Evolutionary conservation across 2,888 invertebrate genomes (phyloP), one percentile per base, ranked within the genome.

Genomic region (Cerceris rybyensis): DNA sequence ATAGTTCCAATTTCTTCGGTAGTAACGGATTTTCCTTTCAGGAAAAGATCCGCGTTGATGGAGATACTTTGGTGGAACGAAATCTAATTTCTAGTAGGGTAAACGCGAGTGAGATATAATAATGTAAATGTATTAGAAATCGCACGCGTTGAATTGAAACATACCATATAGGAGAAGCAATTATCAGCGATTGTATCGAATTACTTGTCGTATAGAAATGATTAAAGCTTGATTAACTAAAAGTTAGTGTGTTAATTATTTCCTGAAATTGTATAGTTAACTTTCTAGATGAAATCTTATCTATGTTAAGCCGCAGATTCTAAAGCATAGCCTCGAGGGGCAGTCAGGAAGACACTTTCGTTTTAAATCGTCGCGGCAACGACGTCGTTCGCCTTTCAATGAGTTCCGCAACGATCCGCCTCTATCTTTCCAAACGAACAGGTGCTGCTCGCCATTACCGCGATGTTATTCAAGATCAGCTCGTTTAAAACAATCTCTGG

Each of bases 401-500:
- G 65, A 50, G 39, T n/a, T 5, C 9, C 14, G 28, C 14, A 13
- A 46, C 16, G 41, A 39, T 43, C 16, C 17, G 46, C 13, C 41
- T 41, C 55, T 63, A 57, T 74, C 70, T 75, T 61, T 52, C 60
- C 55, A 14, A 75, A 66, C 42, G 79, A 80, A 79, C 82, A 82
- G 82, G 82, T 82, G 82, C 54, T 74, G 74, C 79, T 64, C 58
- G 70, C 68, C 59, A 75, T 82, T 73, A 75, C 71, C 61, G 43
- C 70, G 59, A 54, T 60, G 71, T 83, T 83, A 82, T 83, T 85
- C 83, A 76, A 58, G 70, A 82, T 80, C 80, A 73, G 77, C 83
- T 81, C 85, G 73, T 80, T 79, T 77, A 69, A 78, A 76, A 78
- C 79, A 80, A 79, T 78, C 78, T 81, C 79, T 87, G 87, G 87